phyloP scores from a whole-genome alignment of 1,140 invertebrate species.

The Monochamus saltuarius region DNA sequence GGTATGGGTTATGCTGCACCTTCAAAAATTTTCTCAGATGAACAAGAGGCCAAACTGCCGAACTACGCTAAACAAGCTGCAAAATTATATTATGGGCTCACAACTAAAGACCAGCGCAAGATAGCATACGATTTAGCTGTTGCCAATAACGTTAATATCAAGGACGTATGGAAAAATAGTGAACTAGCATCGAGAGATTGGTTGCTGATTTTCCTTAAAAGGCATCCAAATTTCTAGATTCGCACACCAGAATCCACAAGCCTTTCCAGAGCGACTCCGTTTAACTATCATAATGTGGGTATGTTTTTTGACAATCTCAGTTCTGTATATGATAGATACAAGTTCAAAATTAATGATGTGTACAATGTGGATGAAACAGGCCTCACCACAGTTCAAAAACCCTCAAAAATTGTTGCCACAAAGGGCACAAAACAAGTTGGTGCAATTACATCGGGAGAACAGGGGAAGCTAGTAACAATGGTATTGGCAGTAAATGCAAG shows the following conservation, averaged over 20 bases:
- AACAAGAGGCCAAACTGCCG: not conserved
- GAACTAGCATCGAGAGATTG: not conserved
- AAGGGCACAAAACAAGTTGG: conserved; percentile 46
- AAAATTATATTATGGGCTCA: not conserved
- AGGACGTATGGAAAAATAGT: too few relatives aligned
- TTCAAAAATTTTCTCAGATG: too few relatives aligned
- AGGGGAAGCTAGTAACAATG: conserved; percentile 43
- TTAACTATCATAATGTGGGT: too few relatives aligned
- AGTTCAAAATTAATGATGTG: conserved; percentile 26
- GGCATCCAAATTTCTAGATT: too few relatives aligned
- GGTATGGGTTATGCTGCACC: too few relatives aligned
- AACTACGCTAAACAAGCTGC: not conserved
- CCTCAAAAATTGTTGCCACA: conserved; percentile 34
- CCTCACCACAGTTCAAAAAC: conserved; percentile 46
- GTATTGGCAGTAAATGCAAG: conserved; percentile 25
- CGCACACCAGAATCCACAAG: too few relatives aligned
- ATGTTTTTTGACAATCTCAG: too few relatives aligned
- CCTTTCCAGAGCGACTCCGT: too few relatives aligned
- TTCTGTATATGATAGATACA: not conserved
- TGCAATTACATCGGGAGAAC: conserved; percentile 43
- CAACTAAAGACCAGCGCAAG: not conserved
- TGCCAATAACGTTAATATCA: too few relatives aligned
- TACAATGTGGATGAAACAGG: conserved; percentile 47
- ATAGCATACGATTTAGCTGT: too few relatives aligned
- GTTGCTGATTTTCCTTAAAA: not conserved